These are phyloP conservation scores for Callopanchax toddi DNA, from an alignment of 2,113 vertebrate species.

Conservation along the genomic window DNA sequence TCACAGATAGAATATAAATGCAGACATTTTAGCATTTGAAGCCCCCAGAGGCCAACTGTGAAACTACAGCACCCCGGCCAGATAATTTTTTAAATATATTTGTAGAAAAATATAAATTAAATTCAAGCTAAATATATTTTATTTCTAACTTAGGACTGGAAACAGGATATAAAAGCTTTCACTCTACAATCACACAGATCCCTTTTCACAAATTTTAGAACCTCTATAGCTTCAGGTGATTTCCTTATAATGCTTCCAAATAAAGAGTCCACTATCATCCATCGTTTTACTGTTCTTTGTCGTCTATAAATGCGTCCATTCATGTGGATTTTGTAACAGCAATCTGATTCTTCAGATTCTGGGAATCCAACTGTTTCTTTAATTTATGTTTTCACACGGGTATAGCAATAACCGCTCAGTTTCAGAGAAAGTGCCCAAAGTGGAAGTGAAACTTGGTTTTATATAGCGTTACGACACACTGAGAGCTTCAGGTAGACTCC, in stretches of 20 bases:
- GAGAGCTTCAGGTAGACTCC: background rate
- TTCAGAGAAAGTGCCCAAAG: slow-evolving; percentile 1
- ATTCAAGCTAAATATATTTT: no score
- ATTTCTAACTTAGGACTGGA: no score
- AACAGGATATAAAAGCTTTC: no score
- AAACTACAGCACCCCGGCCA: no score
- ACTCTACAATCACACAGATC: no score
- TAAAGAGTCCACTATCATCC: background rate
- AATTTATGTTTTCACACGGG: background rate
- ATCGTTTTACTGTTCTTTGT: slow-evolving; percentile 2
- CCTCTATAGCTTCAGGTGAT: background rate
- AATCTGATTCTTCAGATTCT: slow-evolving; percentile 2
- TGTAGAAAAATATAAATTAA: no score
- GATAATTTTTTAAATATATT: no score
- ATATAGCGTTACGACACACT: no score
- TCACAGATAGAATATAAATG: no score
- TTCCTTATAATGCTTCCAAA: slow-evolving; percentile 1
- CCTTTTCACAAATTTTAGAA: background rate
- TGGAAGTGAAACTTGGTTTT: slow-evolving; percentile 19
- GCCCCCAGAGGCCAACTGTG: no score
- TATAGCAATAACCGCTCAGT: background rate
- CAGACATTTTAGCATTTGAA: no score
- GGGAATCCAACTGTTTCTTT: background rate
- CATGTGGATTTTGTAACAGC: background rate
- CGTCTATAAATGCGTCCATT: slow-evolving; percentile 10